Base-by-base conservation (phyloP, 1,140 invertebrate species). In the Orius insidiosus region DNA sequence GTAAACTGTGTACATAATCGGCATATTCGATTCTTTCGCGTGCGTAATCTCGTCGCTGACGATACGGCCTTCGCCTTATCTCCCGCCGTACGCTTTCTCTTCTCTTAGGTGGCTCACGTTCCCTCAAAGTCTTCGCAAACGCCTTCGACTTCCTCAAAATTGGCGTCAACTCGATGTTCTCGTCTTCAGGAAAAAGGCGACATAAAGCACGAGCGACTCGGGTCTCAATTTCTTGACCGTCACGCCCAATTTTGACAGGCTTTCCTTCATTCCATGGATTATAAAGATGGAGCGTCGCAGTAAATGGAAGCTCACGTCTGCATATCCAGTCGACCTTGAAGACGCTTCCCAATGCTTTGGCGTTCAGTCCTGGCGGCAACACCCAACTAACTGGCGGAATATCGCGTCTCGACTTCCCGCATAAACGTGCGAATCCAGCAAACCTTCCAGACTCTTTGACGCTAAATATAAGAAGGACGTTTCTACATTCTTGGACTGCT, bases 251-350 rank as follows among this genome's bases (percentile, higher is more conserved):
- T 72, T 98, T 98, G 0, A 98, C 92, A 43, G 92, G 90, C 66
- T 96, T 96, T 30, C 89, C 87, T 62, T 97, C 89, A 72, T 98
- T 98, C 89, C 92, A 97, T 3, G 88, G 80, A 71, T 98, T 98
- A 57, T 92, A 92, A 16, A 98, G 66, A 65, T 96, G 90, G 51
- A 85, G 72, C 1, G 90, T 95, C 51, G 82, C 82, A 48, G 78
- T 83, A 56, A 98, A 98, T 8, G 88, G 77, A 40, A 98, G 67
- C 61, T 97, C 93, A 58, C 89, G 87, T 58, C 87, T 78, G 57
- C 85, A 93, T 48, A 98, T 85, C 92, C 92, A 98, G 59, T 97
- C 92, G 3, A 97, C 75, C 66, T 85, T 81, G 62, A 98, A 96
- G 15, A 96, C 87, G 42, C 92, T 92, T 54, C 88, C 90, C 34